These are phyloP conservation scores for Nudaria mundana DNA, from an alignment of 2,888 invertebrate species.

Conservation along the genomic window DNA sequence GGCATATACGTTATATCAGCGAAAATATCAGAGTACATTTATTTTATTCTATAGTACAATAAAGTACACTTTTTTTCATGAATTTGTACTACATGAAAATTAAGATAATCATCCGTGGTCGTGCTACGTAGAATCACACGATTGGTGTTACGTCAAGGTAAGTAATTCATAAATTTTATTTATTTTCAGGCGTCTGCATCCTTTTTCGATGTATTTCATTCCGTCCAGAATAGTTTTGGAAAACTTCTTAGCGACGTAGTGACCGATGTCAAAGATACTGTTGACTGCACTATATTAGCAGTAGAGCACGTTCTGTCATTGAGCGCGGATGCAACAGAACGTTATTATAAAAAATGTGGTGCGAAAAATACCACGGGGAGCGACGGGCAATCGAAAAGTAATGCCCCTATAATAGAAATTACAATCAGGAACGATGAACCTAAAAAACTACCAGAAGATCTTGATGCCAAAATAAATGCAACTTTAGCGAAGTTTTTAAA, in stretches of 20 bases:
- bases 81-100: no score
- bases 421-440: constrained; percentile 13
- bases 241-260: constrained; percentile 59
- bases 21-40: no score
- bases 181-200: constrained; percentile 58
- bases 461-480: constrained; percentile 26
- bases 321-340: constrained; percentile 23
- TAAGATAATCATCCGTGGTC: no score
- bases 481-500: constrained; percentile 22
- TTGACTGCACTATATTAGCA: constrained; percentile 62
- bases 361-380: constrained; percentile 9
- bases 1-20: no score
- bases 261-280: constrained; percentile 56
- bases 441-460: constrained; percentile 18
- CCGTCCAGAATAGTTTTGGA: constrained; percentile 53
- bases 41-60: no score
- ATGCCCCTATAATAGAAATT: constrained; percentile 11
- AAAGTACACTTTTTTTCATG: no score
- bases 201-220: constrained; percentile 50
- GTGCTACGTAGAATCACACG: no score
- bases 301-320: constrained; percentile 52
- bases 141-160: constrained; percentile 11
- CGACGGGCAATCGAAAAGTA: constrained; percentile 4
- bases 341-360: constrained; percentile 33
- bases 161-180: constrained; percentile 12